Conservation (phyloP, 64 coral and sea anemone species). For the Exaiptasia diaphana region DNA sequence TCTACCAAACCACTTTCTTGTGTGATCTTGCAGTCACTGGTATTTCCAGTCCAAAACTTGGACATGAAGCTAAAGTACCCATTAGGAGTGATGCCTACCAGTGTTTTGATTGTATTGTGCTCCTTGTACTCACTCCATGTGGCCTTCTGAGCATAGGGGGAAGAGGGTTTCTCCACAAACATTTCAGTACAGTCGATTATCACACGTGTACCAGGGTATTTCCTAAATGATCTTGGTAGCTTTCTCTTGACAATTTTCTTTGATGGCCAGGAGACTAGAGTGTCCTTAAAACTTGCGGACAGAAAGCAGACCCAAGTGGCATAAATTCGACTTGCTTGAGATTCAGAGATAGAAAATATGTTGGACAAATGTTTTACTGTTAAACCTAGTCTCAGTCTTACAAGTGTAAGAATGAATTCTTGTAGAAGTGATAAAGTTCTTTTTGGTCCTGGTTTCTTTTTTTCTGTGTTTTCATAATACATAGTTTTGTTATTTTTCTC, state of each 20-base stretch:
- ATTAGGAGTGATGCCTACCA: constrained; percentile 22
- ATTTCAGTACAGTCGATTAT: constrained; percentile 57
- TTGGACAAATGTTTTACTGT: too few species aligned
- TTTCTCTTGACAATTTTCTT: constrained; percentile 35
- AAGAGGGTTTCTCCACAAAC: constrained; percentile 43
- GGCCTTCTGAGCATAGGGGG: constrained; percentile 36
- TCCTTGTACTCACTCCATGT: constrained; percentile 41
- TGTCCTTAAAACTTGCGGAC: constrained; percentile 8
- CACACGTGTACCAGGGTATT: constrained; percentile 11
- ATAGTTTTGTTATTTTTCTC: too few species aligned
- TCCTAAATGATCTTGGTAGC: constrained; percentile 24
- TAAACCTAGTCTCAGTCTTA: too few species aligned
- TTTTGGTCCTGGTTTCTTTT: too few species aligned
- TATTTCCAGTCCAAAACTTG: too few species aligned
- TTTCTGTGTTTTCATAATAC: too few species aligned
- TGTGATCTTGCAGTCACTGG: constrained; percentile 51
- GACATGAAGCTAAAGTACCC: constrained; percentile 53
- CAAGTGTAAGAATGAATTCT: too few species aligned
- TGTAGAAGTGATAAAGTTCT: too few species aligned
- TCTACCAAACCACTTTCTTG: constrained; percentile 53
- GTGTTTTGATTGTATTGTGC: constrained; percentile 22
- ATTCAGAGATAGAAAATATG: too few species aligned
- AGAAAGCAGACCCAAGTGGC: constrained; percentile 63
- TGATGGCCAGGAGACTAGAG: constrained; percentile 34
- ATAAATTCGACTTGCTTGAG: too few species aligned